These are phyloP conservation scores for Ellobium chinense DNA, from an alignment of 2,888 invertebrate species.

Conservation along the genomic window DNA sequence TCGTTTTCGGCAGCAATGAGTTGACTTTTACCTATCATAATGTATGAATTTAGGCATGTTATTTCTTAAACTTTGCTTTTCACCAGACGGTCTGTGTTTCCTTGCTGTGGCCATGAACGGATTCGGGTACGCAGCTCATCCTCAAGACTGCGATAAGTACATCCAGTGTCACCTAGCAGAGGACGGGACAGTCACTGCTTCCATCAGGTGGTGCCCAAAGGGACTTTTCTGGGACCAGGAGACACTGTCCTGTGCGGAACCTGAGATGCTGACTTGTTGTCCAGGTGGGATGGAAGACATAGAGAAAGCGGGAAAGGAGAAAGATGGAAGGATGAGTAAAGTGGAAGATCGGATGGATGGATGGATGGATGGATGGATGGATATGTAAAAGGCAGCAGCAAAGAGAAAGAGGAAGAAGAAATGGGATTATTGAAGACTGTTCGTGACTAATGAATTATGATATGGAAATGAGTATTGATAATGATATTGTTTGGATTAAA, in stretches of 20 bases:
- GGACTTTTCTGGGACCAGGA: slow-evolving; percentile 54
- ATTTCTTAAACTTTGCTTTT: too few species aligned
- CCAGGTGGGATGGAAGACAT: background rate
- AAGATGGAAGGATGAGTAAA: background rate
- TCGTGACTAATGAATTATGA: too few species aligned
- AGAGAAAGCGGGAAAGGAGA: background rate
- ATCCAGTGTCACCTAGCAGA: slow-evolving; percentile 50
- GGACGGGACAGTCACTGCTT: slow-evolving; percentile 23
- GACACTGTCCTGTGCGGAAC: slow-evolving; percentile 46
- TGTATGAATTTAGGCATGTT: too few species aligned
- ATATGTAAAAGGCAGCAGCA: background rate
- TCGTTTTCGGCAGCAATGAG: too few species aligned
- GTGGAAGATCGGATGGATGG: background rate
- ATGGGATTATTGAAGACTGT: too few species aligned
- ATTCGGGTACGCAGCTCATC: slow-evolving; percentile 53
- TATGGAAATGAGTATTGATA: too few species aligned
- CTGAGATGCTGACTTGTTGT: slow-evolving; percentile 23
- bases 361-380: background rate
- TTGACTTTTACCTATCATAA: too few species aligned
- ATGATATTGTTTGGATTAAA: too few species aligned
- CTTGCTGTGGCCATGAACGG: slow-evolving; percentile 28
- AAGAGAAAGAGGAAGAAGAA: background rate
- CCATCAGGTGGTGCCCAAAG: slow-evolving; percentile 51
- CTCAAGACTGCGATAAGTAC: slow-evolving; percentile 53
- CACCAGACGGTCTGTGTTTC: slow-evolving; percentile 10